These are phyloP conservation scores for Galagoides demidoff DNA, from an alignment of 2,797 vertebrate species.

Conservation along the genomic window DNA sequence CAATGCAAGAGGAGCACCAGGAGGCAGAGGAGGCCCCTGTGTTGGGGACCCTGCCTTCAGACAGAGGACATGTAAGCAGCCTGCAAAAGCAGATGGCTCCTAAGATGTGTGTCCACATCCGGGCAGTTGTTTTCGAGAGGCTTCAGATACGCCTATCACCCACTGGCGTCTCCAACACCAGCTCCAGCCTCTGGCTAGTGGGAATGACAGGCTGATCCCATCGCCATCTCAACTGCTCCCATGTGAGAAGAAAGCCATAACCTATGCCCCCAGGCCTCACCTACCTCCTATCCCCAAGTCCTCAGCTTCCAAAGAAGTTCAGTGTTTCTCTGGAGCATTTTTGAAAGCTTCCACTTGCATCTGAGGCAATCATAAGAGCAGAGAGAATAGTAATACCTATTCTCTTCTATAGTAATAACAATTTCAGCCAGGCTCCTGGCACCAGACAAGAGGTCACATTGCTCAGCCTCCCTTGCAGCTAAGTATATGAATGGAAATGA, in stretches of 20 bases:
- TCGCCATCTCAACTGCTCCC: not conserved
- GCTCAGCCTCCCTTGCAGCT: not conserved
- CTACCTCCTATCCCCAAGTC: not conserved
- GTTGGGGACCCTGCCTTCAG: not conserved
- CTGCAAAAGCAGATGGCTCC: not conserved
- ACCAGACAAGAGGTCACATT: not conserved
- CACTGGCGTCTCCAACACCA: not conserved
- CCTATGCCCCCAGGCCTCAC: not conserved
- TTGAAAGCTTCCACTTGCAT: not conserved
- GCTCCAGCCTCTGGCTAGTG: not conserved
- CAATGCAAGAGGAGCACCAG: rapidly evolving
- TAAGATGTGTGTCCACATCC: rapidly evolving
- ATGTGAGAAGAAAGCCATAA: not conserved
- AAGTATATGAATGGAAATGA: not conserved
- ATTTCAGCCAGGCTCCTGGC: not conserved
- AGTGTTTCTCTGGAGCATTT: not conserved
- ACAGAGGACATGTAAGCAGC: not conserved
- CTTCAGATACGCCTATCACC: not conserved
- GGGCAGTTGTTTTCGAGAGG: not conserved
- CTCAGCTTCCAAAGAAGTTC: not conserved
- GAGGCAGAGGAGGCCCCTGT: not conserved
- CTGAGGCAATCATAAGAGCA: not conserved
- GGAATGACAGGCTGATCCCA: no score
- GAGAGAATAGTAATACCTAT: not conserved
- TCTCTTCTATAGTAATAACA: not conserved